Conservation (phyloP, 2,797 vertebrate genomes). For the Serranus cabrilla region DNA sequence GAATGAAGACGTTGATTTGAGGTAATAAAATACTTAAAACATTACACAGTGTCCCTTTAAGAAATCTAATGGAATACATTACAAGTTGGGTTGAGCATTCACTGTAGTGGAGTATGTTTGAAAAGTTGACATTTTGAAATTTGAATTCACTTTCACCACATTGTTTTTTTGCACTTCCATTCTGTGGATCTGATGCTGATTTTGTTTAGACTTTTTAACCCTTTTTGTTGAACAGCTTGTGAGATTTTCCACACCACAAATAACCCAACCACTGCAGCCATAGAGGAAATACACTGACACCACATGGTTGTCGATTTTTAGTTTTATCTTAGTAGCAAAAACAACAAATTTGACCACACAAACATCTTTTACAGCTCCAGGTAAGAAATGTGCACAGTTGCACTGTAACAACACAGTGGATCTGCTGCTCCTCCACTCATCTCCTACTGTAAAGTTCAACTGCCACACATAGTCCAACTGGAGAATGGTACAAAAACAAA, state of each 20-base stretch:
- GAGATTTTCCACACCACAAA: neutral
- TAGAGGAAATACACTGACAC: constrained; percentile 16
- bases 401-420: constrained; percentile 75
- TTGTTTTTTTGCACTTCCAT: neutral
- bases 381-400: constrained; percentile 77
- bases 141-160: neutral
- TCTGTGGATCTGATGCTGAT: neutral
- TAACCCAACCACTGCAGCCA: neutral
- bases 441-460: constrained; percentile 34
- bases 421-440: constrained; percentile 29
- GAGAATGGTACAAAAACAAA: constrained; percentile 55
- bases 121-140: no score
- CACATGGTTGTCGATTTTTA: constrained; percentile 48
- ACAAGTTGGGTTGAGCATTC: no score
- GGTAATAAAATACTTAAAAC: no score
- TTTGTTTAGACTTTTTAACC: neutral
- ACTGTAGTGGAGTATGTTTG: no score
- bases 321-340: constrained; percentile 79
- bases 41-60: no score
- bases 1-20: no score
- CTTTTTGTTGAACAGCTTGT: neutral
- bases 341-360: constrained; percentile 83
- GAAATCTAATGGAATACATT: no score
- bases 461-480: constrained; percentile 22
- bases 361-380: constrained; percentile 83